Base-by-base conservation (phyloP, 2,888 invertebrate genomes). In the Macaria liturata region DNA sequence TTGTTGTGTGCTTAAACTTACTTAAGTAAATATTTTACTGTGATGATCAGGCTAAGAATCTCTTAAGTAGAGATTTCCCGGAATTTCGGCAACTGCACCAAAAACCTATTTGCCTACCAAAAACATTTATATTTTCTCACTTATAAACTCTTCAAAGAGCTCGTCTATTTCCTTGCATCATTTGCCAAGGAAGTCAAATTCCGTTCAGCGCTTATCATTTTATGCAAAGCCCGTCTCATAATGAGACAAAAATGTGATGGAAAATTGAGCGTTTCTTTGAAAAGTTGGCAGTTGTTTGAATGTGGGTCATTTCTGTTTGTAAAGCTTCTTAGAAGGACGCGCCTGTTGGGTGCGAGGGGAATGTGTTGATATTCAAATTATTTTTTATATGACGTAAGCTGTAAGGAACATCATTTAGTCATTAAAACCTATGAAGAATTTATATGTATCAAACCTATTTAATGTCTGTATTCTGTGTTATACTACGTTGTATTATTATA, bases 191-290 rank as follows among this genome's bases (percentile, higher is more conserved):
- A 59, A 57, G 51, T 55, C 54, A 48, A 55, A 59, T 57, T 57
- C 57, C 47, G 51, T 59, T 49, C 59, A 59, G 50, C 59, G 54
- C 54, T 37, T 59, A 59, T 64, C 57, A 59, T 60, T 60, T 65
- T 65, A 62, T 60, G 62, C 61, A 57, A 53, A 53, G 54, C 54
- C 47, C 45, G 43, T 47, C 56, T 46, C 46, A 39, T 56, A 60
- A 62, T 60, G 56, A 62, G 54, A 51, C 49, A 55, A 61, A 55
- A 54, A 56, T 62, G 44, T 56, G 49, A 55, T 59, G 39, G 54
- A 61, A 61, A 64, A 51, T 61, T 64, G 45, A 51, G 54, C 54
- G 54, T 54, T 20, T 44, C 20, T 42, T 44, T 45, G 50, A 43
- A 58, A 55, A 49, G 37, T 47, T 43, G 43, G 50, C 20, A 20